Conservation (phyloP, 2,797 vertebrate genomes). For the Psittacula echo region DNA sequence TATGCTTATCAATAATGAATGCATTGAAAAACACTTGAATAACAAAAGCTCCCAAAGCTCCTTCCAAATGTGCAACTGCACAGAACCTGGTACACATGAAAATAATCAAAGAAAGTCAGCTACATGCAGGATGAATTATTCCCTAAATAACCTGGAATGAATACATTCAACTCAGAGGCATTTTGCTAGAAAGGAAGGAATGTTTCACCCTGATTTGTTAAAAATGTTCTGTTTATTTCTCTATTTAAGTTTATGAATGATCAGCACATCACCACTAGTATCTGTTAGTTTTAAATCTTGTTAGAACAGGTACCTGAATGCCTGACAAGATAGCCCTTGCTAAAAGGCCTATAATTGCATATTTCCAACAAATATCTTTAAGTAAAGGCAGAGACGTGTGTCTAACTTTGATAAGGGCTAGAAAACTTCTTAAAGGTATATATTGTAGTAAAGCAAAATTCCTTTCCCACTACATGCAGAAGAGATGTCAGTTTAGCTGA, state of each 20-base stretch:
- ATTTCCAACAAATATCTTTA: conserved; percentile 1
- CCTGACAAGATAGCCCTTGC: background rate
- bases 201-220: background rate
- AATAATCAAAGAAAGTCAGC: background rate
- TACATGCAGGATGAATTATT: background rate
- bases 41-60: background rate
- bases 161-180: background rate
- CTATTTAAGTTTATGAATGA: background rate
- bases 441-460: background rate
- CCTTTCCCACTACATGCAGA: background rate
- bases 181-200: conserved; percentile 8
- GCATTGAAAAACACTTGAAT: background rate
- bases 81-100: background rate
- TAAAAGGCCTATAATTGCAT: background rate
- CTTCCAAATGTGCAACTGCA: background rate
- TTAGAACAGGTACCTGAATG: background rate
- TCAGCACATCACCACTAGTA: background rate
- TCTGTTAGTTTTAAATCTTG: background rate
- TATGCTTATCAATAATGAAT: background rate
- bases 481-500: background rate
- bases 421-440: background rate
- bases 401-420: conserved; percentile 18
- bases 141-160: background rate
- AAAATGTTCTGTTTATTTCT: background rate
- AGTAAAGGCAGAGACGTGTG: background rate